These are phyloP conservation scores for Callinectes sapidus DNA, from an alignment of 2,888 invertebrate species.

Conservation along the genomic window DNA sequence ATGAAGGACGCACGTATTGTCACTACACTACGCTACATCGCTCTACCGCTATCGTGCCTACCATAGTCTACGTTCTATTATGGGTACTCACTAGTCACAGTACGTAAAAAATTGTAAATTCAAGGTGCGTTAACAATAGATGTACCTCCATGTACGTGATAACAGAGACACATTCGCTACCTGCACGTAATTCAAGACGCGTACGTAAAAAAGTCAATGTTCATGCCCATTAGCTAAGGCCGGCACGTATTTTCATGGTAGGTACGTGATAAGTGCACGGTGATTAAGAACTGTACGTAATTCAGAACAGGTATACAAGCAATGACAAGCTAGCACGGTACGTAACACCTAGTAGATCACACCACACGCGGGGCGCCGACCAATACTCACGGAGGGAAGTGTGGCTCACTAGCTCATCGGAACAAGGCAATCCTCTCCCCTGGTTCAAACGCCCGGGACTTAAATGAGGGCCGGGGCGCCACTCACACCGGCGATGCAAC, in stretches of 20 bases:
- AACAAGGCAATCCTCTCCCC: not conserved
- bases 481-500: slow-evolving; percentile 22
- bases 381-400: not conserved
- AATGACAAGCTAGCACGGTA: too few relatives aligned
- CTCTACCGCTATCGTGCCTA: too few relatives aligned
- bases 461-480: slow-evolving; percentile 38
- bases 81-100: too few relatives aligned
- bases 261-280: not conserved
- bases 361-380: not conserved
- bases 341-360: too few relatives aligned
- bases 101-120: too few relatives aligned
- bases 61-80: too few relatives aligned
- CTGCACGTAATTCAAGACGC: too few relatives aligned
- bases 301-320: too few relatives aligned
- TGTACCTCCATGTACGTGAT: not conserved
- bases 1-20: not conserved
- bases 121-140: too few relatives aligned
- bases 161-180: not conserved
- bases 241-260: not conserved
- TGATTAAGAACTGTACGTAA: not conserved
- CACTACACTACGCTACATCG: not conserved
- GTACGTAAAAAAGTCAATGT: too few relatives aligned
- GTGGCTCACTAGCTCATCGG: not conserved
- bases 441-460: not conserved
- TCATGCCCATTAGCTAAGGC: too few relatives aligned